A percentile compares a stretch with the other conserved stretches of the same genome.
Evolutionary conservation across 1,140 invertebrate species (phyloP).

Genomic region (Pseudomyrmex sp.): DNA sequence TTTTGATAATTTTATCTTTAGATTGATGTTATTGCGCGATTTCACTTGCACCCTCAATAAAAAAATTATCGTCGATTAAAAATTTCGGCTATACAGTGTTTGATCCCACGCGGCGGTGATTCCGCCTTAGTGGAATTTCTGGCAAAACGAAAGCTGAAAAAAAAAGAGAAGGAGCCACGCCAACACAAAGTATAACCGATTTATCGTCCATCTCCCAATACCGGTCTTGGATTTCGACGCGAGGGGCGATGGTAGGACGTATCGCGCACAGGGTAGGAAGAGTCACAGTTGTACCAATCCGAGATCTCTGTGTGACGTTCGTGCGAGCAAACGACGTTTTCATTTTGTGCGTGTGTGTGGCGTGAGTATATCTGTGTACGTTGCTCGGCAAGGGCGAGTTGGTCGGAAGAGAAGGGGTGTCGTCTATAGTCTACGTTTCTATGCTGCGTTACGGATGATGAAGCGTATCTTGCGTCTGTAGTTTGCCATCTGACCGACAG

Average conservation of each 20-base stretch:
- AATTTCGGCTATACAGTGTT: not conserved
- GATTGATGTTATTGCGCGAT: not conserved
- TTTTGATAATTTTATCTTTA: slow-evolving; percentile 1
- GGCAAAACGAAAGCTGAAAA: not conserved
- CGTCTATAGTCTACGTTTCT: slow-evolving; percentile 56
- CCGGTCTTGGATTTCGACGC: slow-evolving; percentile 69
- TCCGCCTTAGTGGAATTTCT: not conserved
- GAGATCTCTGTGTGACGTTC: slow-evolving; percentile 58
- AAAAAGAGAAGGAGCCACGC: not conserved
- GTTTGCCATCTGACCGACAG: slow-evolving; percentile 67
- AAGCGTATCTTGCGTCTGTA: slow-evolving; percentile 57
- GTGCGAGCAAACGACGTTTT: not conserved
- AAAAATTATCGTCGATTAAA: slow-evolving; percentile 12
- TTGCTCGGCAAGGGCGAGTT: not conserved
- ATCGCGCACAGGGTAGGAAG: slow-evolving; percentile 72
- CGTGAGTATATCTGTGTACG: not conserved
- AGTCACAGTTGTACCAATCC: slow-evolving; percentile 69
- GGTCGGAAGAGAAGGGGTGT: slow-evolving; percentile 1
- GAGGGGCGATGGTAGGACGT: slow-evolving; percentile 62
- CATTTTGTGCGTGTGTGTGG: not conserved
- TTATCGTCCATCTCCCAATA: slow-evolving; percentile 72
- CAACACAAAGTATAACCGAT: slow-evolving; percentile 46
- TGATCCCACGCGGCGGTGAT: not conserved
- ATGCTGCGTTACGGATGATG: slow-evolving; percentile 47
- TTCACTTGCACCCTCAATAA: not conserved